Evolutionary conservation across 2,888 invertebrate species (phyloP).

Genomic region (Caenorhabditis uteleia): DNA sequence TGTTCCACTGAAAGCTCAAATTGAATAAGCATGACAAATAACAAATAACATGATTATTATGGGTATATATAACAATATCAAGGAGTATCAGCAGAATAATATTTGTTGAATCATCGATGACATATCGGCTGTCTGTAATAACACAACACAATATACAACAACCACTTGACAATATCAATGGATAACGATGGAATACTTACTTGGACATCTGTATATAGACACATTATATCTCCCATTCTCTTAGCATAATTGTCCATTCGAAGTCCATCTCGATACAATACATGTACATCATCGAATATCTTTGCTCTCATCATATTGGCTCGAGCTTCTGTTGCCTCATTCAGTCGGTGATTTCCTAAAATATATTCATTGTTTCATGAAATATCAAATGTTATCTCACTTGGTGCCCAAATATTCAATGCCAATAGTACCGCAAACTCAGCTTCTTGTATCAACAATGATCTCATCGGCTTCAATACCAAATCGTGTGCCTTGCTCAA

Average conservation of each 20-base stretch:
- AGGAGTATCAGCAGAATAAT: constrained; percentile 9
- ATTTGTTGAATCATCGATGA: constrained; percentile 10
- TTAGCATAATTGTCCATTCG: constrained; percentile 36
- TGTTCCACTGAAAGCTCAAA: too few species aligned
- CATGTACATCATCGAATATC: constrained; percentile 31
- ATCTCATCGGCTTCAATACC: constrained; percentile 26
- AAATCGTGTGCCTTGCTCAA: constrained; percentile 1
- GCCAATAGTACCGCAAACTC: constrained; percentile 27
- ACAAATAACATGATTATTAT: constrained; percentile 1
- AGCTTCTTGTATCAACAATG: constrained; percentile 24
- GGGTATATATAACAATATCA: neutral
- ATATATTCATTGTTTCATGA: neutral
- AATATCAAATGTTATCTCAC: neutral
- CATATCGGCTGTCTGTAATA: constrained; percentile 21
- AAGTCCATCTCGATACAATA: constrained; percentile 26
- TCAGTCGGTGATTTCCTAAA: constrained; percentile 14
- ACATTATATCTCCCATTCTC: constrained; percentile 34
- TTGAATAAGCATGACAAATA: too few species aligned
- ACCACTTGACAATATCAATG: neutral
- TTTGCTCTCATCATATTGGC: constrained; percentile 7
- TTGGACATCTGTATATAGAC: constrained; percentile 27
- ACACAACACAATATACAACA: neutral
- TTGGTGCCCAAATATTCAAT: constrained; percentile 28
- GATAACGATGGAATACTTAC: constrained; percentile 1
- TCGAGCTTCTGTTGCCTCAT: neutral